phyloP scores from a whole-genome alignment of 2,113 vertebrate species.

The Cyanistes caeruleus region DNA sequence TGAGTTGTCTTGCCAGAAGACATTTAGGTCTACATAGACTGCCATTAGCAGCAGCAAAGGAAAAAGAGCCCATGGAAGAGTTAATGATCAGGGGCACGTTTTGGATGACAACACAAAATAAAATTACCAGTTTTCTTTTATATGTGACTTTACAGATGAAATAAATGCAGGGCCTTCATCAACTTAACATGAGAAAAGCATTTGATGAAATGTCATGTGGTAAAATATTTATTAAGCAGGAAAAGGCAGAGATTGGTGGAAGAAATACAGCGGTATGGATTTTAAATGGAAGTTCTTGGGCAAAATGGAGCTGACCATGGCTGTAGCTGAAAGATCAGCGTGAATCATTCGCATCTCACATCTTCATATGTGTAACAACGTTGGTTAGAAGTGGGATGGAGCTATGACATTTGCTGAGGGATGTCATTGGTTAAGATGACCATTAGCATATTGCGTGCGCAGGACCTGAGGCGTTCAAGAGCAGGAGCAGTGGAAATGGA shows the following conservation, averaged over 20 bases:
- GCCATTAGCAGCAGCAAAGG: not conserved
- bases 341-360: not conserved
- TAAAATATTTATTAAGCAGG: not conserved
- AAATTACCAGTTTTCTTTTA: not conserved
- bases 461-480: not conserved
- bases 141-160: not conserved
- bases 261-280: not conserved
- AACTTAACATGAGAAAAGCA: not conserved
- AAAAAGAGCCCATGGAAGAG: not conserved
- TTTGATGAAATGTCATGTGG: not conserved
- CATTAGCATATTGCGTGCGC: not conserved
- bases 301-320: not conserved
- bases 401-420: not conserved
- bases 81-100: rapidly evolving
- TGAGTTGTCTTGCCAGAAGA: not conserved
- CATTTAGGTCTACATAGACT: not conserved
- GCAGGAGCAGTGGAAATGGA: not conserved
- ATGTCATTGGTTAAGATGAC: not conserved
- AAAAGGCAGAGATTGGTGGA: not conserved
- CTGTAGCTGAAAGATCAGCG: not conserved
- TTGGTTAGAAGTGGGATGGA: not conserved
- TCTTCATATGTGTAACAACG: not conserved
- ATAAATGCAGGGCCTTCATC: not conserved
- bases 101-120: not conserved
- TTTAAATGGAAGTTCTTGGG: not conserved